These are phyloP conservation scores for Leguminivora glycinivorella DNA, from an alignment of 1,140 invertebrate genomes.

Conservation along the genomic window DNA sequence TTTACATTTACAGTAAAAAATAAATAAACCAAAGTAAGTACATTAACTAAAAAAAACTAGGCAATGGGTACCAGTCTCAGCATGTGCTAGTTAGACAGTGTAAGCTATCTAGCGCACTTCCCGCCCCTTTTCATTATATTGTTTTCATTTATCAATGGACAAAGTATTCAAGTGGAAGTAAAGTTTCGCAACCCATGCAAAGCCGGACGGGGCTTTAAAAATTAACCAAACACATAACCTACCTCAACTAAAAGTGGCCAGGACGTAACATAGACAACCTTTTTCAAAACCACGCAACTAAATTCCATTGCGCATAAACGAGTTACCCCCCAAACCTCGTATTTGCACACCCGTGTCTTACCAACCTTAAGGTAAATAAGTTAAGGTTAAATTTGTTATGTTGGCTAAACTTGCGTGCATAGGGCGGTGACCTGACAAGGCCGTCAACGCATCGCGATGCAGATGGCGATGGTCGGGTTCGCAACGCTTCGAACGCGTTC, in stretches of 20 bases:
- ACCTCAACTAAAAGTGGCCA: background rate
- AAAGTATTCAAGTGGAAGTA: too few species aligned
- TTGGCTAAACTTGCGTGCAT: background rate
- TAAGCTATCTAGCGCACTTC: too few species aligned
- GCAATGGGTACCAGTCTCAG: too few species aligned
- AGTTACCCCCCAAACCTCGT: background rate
- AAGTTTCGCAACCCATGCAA: too few species aligned
- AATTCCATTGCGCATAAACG: conserved; percentile 1
- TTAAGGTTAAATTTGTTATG: background rate
- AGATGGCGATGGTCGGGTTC: background rate
- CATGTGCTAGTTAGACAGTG: too few species aligned
- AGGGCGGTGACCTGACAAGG: conserved; percentile 5
- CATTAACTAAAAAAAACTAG: too few species aligned
- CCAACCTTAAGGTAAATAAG: background rate
- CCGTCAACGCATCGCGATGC: conserved; percentile 2
- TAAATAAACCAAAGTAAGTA: too few species aligned
- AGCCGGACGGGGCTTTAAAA: too few species aligned
- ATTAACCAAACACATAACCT: too few species aligned
- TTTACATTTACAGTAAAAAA: too few species aligned
- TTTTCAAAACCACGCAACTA: conserved; percentile 8
- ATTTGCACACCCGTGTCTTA: background rate
- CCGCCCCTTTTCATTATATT: too few species aligned
- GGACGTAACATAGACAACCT: conserved; percentile 8
- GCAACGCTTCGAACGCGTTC: background rate
- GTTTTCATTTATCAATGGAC: too few species aligned